Evolutionary conservation across 1,140 invertebrate genomes (phyloP), one percentile per base, ranked within the genome.

Genomic region (Lasaia peninsularis): DNA sequence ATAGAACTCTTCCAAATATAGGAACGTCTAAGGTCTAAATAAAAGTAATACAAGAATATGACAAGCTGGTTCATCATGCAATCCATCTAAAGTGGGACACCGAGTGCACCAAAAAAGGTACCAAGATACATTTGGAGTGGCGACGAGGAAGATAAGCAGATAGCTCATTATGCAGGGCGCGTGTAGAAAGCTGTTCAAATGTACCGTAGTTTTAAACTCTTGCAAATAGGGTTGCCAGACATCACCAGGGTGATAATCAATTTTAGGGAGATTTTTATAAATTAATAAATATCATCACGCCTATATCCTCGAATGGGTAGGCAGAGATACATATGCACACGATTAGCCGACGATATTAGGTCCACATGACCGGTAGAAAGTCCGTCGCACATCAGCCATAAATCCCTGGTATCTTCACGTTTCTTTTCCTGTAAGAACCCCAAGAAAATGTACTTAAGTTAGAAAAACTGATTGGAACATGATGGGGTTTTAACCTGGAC

Each of bases 131-230:
- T 63, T 67, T 58, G 8, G 16, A 16, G 12, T 16, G 37, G 37
- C 55, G 56, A 58, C 40, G 58, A 54, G 37, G 34, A 61, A 69
- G 71, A 71, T 71, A 65, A 73, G 63, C 70, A 56, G 66, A 71
- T 71, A 73, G 60, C 52, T 58, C 58, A 63, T 66, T 74, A 74
- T 75, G 65, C 73, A 68, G 67, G 57, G 51, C 65, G 58, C 67
- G 73, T 62, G 60, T 71, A 71, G 70, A 75, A 73, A 75, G 73
- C 62, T 44, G 58, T 49, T 55, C 24, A 57, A 57, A 24, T 18
- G 33, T 35, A 37, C 24, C 52, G 35, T 49, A 56, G 55, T 51
- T 60, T 34, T 56, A n/a, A 32, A 59, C 60, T 59, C 34, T 65
- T 14, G 14, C 37, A 7, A 2, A 10, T 7, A 28, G 24, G 16